Evolutionary conservation across 2,797 vertebrate species (phyloP).

Genomic region (Chelon auratus): DNA sequence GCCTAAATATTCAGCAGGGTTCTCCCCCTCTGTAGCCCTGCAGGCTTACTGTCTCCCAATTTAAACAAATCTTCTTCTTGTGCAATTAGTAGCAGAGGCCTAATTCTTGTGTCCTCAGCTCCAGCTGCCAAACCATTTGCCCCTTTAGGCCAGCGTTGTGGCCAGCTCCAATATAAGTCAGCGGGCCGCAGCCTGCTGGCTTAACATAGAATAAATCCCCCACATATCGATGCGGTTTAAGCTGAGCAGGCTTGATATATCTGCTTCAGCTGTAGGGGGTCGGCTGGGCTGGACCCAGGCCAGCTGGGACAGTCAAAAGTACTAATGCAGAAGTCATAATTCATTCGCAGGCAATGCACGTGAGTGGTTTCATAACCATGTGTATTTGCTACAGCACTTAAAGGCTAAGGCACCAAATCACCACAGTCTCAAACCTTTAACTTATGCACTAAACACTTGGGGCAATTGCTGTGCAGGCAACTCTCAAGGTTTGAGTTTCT

Average conservation of each 20-base stretch:
- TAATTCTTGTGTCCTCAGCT: constrained; percentile 66
- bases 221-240: constrained; percentile 65
- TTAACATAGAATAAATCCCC: constrained; percentile 63
- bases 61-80: constrained; percentile 60
- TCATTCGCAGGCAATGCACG: constrained; percentile 1
- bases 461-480: too few relatives aligned
- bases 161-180: constrained; percentile 52
- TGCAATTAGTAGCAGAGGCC: constrained; percentile 68
- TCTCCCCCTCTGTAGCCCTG: constrained; percentile 33
- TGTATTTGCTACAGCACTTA: neutral
- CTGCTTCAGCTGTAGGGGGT: constrained; percentile 49
- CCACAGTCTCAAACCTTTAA: too few relatives aligned
- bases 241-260: constrained; percentile 59
- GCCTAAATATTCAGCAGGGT: constrained; percentile 21
- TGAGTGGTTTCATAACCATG: neutral
- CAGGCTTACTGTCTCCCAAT: constrained; percentile 50
- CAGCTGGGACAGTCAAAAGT: constrained; percentile 55
- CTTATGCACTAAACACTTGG: too few relatives aligned
- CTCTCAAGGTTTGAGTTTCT: too few relatives aligned
- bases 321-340: constrained; percentile 36
- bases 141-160: constrained; percentile 33
- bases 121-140: constrained; percentile 65
- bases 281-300: constrained; percentile 35
- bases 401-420: neutral
- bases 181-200: constrained; percentile 45